These are phyloP conservation scores for Calameuta filiformis DNA, from an alignment of 2,888 invertebrate species.

Conservation along the genomic window DNA sequence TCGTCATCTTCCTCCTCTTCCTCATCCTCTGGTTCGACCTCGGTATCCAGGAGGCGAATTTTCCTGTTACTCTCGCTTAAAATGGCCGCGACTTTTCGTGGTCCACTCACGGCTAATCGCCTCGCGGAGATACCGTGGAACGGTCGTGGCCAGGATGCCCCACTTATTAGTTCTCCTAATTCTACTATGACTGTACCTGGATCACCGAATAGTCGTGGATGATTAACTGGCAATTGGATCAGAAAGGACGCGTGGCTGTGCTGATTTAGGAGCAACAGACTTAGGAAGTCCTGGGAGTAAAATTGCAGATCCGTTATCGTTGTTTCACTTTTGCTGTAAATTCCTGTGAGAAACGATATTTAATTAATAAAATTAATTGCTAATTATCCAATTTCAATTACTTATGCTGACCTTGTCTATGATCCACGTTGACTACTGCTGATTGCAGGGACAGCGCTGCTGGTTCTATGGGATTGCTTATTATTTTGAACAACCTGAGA, in stretches of 20 bases:
- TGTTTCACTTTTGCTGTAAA: conserved; percentile 31
- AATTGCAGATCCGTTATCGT: conserved; percentile 79
- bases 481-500: conserved; percentile 51
- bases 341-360: not conserved
- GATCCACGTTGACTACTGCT: conserved; percentile 44
- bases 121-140: conserved; percentile 63
- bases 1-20: conserved; percentile 73
- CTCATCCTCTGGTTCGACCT: conserved; percentile 91
- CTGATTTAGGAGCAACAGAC: conserved; percentile 70
- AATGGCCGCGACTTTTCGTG: conserved; percentile 85
- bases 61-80: conserved; percentile 82
- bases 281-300: conserved; percentile 78
- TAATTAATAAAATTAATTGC: not conserved
- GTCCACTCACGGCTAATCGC: conserved; percentile 86
- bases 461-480: conserved; percentile 20
- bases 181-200: conserved; percentile 31
- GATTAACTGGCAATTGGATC: conserved; percentile 52
- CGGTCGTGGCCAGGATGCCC: conserved; percentile 49
- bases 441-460: conserved; percentile 32
- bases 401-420: conserved; percentile 47
- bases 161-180: conserved; percentile 47
- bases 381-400: not conserved
- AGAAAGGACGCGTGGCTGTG: conserved; percentile 52
- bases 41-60: conserved; percentile 91
- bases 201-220: conserved; percentile 31